Base-by-base conservation (phyloP, 2,113 vertebrate genomes). In the Sinocyclocheilus anshuiensis region DNA sequence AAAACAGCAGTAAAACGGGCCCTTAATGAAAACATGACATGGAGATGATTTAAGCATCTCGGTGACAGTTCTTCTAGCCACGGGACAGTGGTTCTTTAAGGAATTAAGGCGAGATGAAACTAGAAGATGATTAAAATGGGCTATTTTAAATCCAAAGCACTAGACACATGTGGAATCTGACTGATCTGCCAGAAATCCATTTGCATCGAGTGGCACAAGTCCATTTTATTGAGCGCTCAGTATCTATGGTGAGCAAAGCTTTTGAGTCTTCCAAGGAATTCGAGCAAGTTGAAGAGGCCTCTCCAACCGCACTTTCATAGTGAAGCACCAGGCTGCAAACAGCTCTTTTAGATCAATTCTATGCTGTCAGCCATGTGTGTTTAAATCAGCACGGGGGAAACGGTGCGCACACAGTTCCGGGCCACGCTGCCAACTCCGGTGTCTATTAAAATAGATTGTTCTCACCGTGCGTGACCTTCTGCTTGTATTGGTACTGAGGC, bases 401-500 rank as follows among this genome's bases (percentile, higher is more conserved):
- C 48, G 7, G 72, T 81, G 63, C 8, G 39, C 84, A 86, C 84
- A 87, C 61, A 26, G 20, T 84, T 79, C 59, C 45, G 2, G 82
- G 75, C 72, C 65, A 55, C 18, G 65, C 63, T 71, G 77, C 63
- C 72, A 42, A 72, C 48, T 84, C 42, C 48, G 8, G 22, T 81
- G 86, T 87, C 86, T 90, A 77, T 90, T 88, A 87, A 91, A 71
- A 83, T 59, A 85, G 86, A 86, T 79, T 76, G 77, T 90, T 76
- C 45, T 82, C 81, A 33, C 8, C 50, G 36, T 87, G 87, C 79
- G 81, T 86, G 90, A 91, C 86, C 67, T 92, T 83, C 84, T 87
- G 67, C 79, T 87, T 86, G 85, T 89, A 85, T 89, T 89, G 88
- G 67, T 87, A 77, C 86, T 81, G 83, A 90, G 84, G 91, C 90